These are phyloP conservation scores for Coremacera marginata DNA, from an alignment of 2,888 invertebrate genomes.

Conservation along the genomic window DNA sequence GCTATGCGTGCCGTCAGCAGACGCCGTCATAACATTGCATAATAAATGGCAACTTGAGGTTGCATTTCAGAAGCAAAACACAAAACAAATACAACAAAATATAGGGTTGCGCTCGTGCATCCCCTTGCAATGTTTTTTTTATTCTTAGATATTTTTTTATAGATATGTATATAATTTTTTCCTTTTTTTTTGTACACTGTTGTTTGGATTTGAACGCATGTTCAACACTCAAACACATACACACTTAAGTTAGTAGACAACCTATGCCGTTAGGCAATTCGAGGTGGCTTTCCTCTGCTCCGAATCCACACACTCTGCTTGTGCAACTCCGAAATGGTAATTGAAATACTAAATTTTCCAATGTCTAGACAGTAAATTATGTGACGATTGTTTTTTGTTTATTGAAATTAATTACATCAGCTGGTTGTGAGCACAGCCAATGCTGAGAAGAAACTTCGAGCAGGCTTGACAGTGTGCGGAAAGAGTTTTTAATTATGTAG, in stretches of 20 bases:
- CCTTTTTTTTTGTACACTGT: not conserved
- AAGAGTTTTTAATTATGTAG: not conserved
- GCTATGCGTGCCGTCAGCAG: slow-evolving; percentile 35
- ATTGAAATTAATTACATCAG: slow-evolving; percentile 36
- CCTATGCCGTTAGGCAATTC: not conserved
- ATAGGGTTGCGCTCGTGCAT: slow-evolving; percentile 20
- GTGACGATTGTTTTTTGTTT: slow-evolving; percentile 63
- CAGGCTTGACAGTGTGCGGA: not conserved
- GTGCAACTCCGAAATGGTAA: slow-evolving; percentile 48
- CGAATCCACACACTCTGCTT: not conserved
- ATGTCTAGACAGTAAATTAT: slow-evolving; percentile 68
- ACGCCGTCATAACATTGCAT: slow-evolving; percentile 15
- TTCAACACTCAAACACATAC: not conserved
- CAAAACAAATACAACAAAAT: not conserved
- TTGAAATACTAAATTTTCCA: slow-evolving; percentile 68
- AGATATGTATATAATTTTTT: not conserved
- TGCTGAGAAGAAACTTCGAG: not conserved
- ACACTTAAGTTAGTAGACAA: not conserved
- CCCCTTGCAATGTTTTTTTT: slow-evolving; percentile 1
- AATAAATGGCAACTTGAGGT: slow-evolving; percentile 28
- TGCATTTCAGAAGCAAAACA: slow-evolving; percentile 3
- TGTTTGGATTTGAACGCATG: slow-evolving; percentile 35
- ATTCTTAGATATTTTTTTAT: not conserved
- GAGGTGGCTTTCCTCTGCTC: not conserved
- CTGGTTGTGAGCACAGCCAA: not conserved